Base-by-base conservation (phyloP, 2,888 invertebrate genomes). In the Allolobophora icterica region DNA sequence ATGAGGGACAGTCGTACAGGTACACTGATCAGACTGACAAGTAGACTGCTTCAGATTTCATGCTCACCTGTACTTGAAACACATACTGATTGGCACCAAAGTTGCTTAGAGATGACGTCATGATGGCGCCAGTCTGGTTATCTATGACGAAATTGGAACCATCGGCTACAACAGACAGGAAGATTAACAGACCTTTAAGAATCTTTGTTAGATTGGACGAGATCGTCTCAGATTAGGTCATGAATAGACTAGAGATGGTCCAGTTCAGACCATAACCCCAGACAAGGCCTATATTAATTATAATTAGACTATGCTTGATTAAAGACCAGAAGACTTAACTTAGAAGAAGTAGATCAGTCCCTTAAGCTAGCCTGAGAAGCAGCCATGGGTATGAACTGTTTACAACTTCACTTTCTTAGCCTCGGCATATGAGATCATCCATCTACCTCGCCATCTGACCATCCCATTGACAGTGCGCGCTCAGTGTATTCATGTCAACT, bases 51-150 rank as follows among this genome's bases (percentile, higher is more conserved):
- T 71, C 1, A 71, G 71, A n/a, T 71, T n/a, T 71, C 52, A 1
- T 71, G 71, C 71, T n/a, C 71, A 87, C 87, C 38, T 87, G 87
- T 34, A 87, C 38, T 87, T 87, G 87, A 34, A 87, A 87, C 34
- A 17, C 87, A 87, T 35, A 35, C 19, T 35, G 87, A 34, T 87
- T 34, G 35, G 87, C 19, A 38, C 3, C 35, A 24, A 87, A 21
- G 34, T 87, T 35, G 87, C 8, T 87, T 21, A 87, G 5, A 38
- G 87, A 13, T 38, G 87, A 35, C 38, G 87, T 35, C 35, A 19
- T 87, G 87, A 87, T 87, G 87, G 35, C 87, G 87, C 87, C 87
- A 87, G 87, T 87, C 38, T 38, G 87, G 87, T 87, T 87, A 24
- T 87, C 19, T 5, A 87, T 87, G 34, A 38, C 19, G 38, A 87